A percentile compares a stretch with the other conserved stretches of the same genome.
phyloP scores from a whole-genome alignment of 2,888 invertebrate species.

The Trichopoda pennipes region DNA sequence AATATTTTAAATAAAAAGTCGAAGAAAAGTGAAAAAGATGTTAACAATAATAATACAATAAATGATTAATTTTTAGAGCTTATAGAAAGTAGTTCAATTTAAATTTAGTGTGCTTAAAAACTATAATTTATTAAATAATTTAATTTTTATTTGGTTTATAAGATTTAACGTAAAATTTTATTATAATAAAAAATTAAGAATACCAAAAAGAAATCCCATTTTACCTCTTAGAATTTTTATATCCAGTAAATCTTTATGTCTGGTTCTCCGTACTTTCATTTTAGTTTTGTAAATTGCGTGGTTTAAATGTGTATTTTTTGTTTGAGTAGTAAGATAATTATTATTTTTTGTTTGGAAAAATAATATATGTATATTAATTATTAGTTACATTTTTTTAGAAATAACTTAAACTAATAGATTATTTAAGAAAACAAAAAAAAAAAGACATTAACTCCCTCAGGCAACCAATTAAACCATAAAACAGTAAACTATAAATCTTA shows the following conservation, averaged over 20 bases:
- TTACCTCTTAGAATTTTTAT: constrained; percentile 81
- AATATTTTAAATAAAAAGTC: no score
- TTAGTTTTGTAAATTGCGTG: constrained; percentile 49
- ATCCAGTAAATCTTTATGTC: constrained; percentile 82
- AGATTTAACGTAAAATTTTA: not conserved
- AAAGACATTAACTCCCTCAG: constrained; percentile 4
- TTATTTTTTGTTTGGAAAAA: constrained; percentile 72
- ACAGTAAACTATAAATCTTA: constrained; percentile 26
- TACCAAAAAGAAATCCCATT: constrained; percentile 20
- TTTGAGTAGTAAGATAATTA: constrained; percentile 48
- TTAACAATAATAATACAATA: not conserved
- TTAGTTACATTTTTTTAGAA: constrained; percentile 48
- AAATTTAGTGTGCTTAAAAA: constrained; percentile 26
- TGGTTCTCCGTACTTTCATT: constrained; percentile 80
- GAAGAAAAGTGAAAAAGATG: not conserved
- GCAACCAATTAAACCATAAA: constrained; percentile 30
- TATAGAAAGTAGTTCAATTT: not conserved
- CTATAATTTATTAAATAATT: constrained; percentile 9
- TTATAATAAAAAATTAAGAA: constrained; percentile 12
- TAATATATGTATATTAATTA: constrained; percentile 54
- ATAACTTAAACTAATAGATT: constrained; percentile 4
- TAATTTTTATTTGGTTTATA: not conserved
- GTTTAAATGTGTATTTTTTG: constrained; percentile 31
- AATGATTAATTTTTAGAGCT: not conserved
- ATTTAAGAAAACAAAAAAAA: constrained; percentile 9